phyloP scores from a whole-genome alignment of 2,888 invertebrate species.

The Drosophila testacea region DNA sequence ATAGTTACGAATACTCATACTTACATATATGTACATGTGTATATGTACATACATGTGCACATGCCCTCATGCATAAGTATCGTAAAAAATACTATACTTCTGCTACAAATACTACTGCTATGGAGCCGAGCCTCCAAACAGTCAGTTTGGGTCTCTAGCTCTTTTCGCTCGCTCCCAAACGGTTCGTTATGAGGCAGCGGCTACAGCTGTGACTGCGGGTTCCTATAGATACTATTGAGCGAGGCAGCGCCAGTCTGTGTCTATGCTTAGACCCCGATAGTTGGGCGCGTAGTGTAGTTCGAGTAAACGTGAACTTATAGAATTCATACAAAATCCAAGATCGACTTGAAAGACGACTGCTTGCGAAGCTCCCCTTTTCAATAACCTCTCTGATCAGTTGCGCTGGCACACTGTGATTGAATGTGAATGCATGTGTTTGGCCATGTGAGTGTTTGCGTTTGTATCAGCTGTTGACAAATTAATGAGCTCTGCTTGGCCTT shows the following conservation, averaged over 20 bases:
- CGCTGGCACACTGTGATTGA: conserved; percentile 11
- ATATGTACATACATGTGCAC: neutral
- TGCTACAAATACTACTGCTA: neutral
- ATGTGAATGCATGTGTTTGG: conserved; percentile 5
- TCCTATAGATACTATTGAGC: conserved; percentile 54
- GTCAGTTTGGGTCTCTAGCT: conserved; percentile 33
- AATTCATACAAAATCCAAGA: conserved; percentile 39
- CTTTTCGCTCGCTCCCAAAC: conserved; percentile 28
- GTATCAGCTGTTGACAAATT: conserved; percentile 53
- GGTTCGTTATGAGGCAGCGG: conserved; percentile 17
- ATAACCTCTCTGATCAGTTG: conserved; percentile 17
- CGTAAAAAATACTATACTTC: conserved; percentile 12
- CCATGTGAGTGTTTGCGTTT: conserved; percentile 19
- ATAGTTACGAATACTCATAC: neutral
- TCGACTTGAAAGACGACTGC: conserved; percentile 39
- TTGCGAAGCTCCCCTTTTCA: conserved; percentile 5
- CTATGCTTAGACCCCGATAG: conserved; percentile 79
- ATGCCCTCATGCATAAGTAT: conserved; percentile 11
- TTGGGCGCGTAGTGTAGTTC: conserved; percentile 57
- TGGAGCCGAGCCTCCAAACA: conserved; percentile 57
- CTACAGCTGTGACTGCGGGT: conserved; percentile 10
- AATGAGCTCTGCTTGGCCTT: conserved; percentile 39
- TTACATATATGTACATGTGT: neutral
- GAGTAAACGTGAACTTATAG: conserved; percentile 5
- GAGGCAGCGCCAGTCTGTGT: conserved; percentile 71